Percentiles rank a stretch among this genome's conserved stretches.
Conservation (phyloP, 2,113 vertebrate genomes). For the Chunga burmeisteri region DNA sequence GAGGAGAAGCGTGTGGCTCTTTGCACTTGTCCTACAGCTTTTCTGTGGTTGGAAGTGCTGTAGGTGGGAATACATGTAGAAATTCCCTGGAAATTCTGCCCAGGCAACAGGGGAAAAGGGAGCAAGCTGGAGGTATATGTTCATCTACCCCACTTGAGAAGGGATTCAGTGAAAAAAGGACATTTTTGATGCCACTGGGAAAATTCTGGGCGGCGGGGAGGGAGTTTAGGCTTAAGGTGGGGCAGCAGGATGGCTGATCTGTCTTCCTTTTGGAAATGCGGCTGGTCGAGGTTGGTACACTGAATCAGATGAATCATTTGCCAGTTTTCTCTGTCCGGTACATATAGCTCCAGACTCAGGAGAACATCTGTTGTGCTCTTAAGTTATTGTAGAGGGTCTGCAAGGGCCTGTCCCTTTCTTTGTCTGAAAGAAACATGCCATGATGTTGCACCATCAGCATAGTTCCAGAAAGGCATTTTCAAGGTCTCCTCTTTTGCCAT, state of each 20-base stretch:
- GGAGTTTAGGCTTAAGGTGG: neutral
- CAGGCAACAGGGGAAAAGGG: neutral
- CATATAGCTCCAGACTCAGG: neutral
- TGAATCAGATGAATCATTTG: neutral
- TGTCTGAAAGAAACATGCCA: conserved; percentile 55
- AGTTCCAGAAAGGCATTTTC: neutral
- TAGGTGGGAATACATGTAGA: neutral
- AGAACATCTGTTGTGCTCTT: neutral
- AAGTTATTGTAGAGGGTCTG: neutral
- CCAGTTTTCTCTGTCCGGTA: neutral
- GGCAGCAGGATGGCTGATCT: neutral
- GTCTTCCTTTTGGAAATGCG: neutral
- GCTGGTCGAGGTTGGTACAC: neutral
- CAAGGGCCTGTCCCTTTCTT: conserved; percentile 51
- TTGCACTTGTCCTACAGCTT: neutral
- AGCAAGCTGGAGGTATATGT: neutral
- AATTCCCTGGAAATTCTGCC: neutral
- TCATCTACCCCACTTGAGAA: neutral
- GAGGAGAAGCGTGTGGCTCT: neutral
- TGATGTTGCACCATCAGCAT: conserved; percentile 31
- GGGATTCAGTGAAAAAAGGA: neutral
- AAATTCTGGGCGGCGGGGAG: neutral
- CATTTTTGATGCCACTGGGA: neutral
- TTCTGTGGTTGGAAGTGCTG: neutral
- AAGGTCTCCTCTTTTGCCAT: neutral